These are phyloP conservation scores for Drosophila yakuba DNA, from an alignment of 1,140 invertebrate species.

Conservation along the genomic window DNA sequence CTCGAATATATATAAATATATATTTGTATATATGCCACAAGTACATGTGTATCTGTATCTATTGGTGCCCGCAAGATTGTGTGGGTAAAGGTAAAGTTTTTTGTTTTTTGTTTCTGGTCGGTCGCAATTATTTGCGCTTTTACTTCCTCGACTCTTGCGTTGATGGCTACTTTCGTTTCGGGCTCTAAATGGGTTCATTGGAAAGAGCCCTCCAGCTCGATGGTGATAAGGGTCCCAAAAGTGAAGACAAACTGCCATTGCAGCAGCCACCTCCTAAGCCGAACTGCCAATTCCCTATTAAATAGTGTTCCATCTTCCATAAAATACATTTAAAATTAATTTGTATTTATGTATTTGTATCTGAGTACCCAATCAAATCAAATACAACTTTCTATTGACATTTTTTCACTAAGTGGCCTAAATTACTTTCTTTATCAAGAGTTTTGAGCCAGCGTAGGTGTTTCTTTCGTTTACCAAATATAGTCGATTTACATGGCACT, in stretches of 20 bases:
- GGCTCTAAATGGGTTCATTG: conserved; percentile 35
- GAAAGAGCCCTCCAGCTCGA: conserved; percentile 20
- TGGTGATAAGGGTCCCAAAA: conserved; percentile 24
- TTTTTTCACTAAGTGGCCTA: too few species aligned
- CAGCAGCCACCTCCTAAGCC: not conserved
- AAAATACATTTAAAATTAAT: not conserved
- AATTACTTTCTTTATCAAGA: too few species aligned
- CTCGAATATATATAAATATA: not conserved
- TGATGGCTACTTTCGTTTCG: conserved; percentile 58
- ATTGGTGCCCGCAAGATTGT: conserved; percentile 1
- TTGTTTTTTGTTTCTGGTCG: conserved; percentile 9
- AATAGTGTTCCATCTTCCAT: not conserved
- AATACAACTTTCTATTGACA: not conserved
- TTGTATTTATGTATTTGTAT: not conserved
- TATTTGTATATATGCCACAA: not conserved
- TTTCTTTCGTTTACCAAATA: too few species aligned
- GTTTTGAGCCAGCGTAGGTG: too few species aligned
- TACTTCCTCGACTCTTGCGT: conserved; percentile 55
- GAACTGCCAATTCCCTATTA: not conserved
- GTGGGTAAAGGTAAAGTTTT: not conserved
- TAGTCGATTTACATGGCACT: not conserved
- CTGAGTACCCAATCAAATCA: not conserved
- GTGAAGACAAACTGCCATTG: not conserved
- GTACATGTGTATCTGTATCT: not conserved
- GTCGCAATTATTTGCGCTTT: conserved; percentile 69